These are phyloP conservation scores for Lycocerus yunnanus DNA, from an alignment of 2,888 invertebrate genomes.

Conservation along the genomic window DNA sequence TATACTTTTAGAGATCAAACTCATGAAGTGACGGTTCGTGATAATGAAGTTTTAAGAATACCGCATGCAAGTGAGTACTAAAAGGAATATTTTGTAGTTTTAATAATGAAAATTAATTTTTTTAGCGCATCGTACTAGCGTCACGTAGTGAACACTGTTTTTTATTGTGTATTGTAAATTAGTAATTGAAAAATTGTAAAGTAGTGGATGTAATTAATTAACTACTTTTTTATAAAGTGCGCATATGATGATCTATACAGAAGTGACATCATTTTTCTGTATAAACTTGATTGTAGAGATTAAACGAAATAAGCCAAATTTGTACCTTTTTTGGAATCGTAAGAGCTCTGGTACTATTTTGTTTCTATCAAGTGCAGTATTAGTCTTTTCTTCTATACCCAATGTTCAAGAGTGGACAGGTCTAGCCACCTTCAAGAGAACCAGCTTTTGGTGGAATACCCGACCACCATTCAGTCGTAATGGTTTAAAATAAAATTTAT, in stretches of 20 bases:
- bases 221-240: slow-evolving; percentile 21
- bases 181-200: slow-evolving; percentile 17
- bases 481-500: not conserved
- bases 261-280: slow-evolving; percentile 1
- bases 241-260: not conserved
- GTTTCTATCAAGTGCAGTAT: no score
- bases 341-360: no score
- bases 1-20: slow-evolving; percentile 82
- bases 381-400: no score
- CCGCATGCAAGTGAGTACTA: slow-evolving; percentile 69
- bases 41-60: slow-evolving; percentile 79
- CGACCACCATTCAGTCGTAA: no score
- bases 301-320: not conserved
- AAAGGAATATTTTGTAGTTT: not conserved
- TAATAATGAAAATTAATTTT: slow-evolving; percentile 28
- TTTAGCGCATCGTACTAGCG: slow-evolving; percentile 51
- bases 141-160: slow-evolving; percentile 43
- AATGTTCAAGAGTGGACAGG: no score
- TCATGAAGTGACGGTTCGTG: slow-evolving; percentile 80
- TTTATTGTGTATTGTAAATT: not conserved
- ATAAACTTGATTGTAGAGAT: not conserved
- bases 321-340: not conserved
- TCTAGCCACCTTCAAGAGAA: no score
- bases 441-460: no score
- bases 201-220: slow-evolving; percentile 17